Evolutionary conservation across 2,888 invertebrate species (phyloP).

Genomic region (Volucella bombylans): DNA sequence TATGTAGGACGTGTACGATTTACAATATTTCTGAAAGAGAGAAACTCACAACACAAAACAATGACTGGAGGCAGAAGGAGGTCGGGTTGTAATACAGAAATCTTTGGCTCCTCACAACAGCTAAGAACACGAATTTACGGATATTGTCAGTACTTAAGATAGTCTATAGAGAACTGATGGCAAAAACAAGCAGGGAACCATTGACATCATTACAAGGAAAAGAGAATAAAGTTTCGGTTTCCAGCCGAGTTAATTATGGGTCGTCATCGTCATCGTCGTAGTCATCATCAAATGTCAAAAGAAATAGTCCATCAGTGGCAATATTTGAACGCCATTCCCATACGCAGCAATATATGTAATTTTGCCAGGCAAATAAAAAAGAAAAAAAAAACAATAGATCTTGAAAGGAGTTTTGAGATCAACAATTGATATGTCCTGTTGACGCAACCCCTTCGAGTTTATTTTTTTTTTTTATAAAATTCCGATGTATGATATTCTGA

Average conservation of each 20-base stretch:
- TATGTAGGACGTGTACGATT: conserved; percentile 37
- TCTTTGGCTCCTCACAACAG: conserved; percentile 67
- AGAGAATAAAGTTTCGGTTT: conserved; percentile 71
- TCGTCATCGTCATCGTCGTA: conserved; percentile 29
- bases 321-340: conserved; percentile 61
- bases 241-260: conserved; percentile 73
- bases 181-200: conserved; percentile 68
- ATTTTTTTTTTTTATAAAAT: neutral
- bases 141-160: conserved; percentile 73
- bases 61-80: conserved; percentile 64
- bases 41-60: conserved; percentile 47
- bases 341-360: conserved; percentile 34
- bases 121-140: conserved; percentile 52
- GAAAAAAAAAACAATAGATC: conserved; percentile 32
- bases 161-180: conserved; percentile 51
- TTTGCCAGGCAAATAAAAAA: conserved; percentile 47
- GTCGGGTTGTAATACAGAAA: conserved; percentile 52
- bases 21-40: conserved; percentile 35
- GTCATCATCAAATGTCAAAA: conserved; percentile 41
- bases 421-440: conserved; percentile 68
- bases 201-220: conserved; percentile 71
- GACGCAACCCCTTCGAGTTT: conserved; percentile 64
- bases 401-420: conserved; percentile 55
- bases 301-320: conserved; percentile 59
- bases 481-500: conserved; percentile 20